A percentile compares a stretch with the other conserved stretches of the same genome.
Evolutionary conservation across 1,140 invertebrate species (phyloP).

Genomic region (Drosophila guanche): DNA sequence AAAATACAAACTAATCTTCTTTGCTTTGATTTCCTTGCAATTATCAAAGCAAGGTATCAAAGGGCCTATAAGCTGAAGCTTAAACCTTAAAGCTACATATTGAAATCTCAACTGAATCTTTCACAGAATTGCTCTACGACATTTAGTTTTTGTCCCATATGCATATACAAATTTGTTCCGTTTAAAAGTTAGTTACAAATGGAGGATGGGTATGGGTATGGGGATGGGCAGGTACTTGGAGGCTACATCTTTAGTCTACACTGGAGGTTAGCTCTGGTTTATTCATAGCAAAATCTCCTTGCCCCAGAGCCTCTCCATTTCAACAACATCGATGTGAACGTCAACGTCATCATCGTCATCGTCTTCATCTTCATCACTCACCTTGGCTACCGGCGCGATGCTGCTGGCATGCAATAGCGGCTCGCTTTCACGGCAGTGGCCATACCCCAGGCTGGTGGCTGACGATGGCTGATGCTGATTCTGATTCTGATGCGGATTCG

Average conservation of each 20-base stretch:
- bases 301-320: constrained; percentile 64
- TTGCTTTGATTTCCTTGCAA: too few species aligned
- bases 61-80: too few species aligned
- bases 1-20: too few species aligned
- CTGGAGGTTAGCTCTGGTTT: not conserved
- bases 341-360: constrained; percentile 20
- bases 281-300: constrained; percentile 79
- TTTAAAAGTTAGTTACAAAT: constrained; percentile 50
- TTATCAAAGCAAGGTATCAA: too few species aligned
- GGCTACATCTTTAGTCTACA: not conserved
- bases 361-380: constrained; percentile 63
- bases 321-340: constrained; percentile 39
- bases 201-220: constrained; percentile 9
- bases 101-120: too few species aligned
- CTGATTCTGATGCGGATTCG: constrained; percentile 47
- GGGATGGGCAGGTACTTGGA: constrained; percentile 3
- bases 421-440: constrained; percentile 87
- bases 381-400: constrained; percentile 82
- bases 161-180: constrained; percentile 1
- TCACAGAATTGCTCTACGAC: too few species aligned
- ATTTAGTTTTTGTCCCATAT: not conserved
- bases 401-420: constrained; percentile 86
- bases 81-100: too few species aligned
- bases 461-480: constrained; percentile 60
- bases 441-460: constrained; percentile 72